Percentiles rank a stretch among this genome's conserved stretches.
Conservation (phyloP, 2,113 vertebrate genomes). For the Spheniscus mendiculus region DNA sequence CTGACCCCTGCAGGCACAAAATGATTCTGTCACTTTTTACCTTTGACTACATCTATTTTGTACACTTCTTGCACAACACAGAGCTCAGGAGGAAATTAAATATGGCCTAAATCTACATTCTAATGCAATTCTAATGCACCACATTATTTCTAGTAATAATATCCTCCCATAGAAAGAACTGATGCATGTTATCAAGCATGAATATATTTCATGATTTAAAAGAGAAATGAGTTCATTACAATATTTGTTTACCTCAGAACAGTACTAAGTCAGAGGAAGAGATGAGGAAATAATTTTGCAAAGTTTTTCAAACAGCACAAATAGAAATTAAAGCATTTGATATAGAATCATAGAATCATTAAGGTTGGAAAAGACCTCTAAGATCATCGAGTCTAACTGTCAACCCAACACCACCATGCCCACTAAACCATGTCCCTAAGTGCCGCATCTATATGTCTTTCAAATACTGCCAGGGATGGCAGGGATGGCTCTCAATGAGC, state of each 20-base stretch:
- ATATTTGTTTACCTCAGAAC: not conserved
- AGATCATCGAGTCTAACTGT: too few relatives aligned
- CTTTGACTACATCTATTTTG: not conserved
- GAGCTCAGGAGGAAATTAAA: slow-evolving; percentile 33
- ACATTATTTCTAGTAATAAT: slow-evolving; percentile 21
- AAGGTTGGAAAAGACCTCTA: too few relatives aligned
- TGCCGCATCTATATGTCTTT: too few relatives aligned
- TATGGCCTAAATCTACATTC: slow-evolving; percentile 21
- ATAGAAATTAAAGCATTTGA: not conserved
- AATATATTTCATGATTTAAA: slow-evolving; percentile 42
- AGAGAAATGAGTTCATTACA: slow-evolving; percentile 35
- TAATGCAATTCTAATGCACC: slow-evolving; percentile 34
- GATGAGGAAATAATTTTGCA: not conserved
- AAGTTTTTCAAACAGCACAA: not conserved
- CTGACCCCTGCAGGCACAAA: slow-evolving; percentile 41
- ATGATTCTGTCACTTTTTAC: not conserved
- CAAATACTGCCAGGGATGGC: too few relatives aligned
- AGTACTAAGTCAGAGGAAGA: not conserved
- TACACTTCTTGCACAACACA: not conserved
- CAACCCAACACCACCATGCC: too few relatives aligned
- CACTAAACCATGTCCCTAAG: too few relatives aligned
- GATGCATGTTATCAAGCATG: slow-evolving; percentile 3
- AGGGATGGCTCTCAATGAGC: too few relatives aligned
- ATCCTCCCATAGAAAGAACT: not conserved
- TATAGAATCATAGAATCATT: too few relatives aligned